Base-by-base conservation (phyloP, 37 sponge, comb jelly and placozoan species). In the Bolinopsis microptera region DNA sequence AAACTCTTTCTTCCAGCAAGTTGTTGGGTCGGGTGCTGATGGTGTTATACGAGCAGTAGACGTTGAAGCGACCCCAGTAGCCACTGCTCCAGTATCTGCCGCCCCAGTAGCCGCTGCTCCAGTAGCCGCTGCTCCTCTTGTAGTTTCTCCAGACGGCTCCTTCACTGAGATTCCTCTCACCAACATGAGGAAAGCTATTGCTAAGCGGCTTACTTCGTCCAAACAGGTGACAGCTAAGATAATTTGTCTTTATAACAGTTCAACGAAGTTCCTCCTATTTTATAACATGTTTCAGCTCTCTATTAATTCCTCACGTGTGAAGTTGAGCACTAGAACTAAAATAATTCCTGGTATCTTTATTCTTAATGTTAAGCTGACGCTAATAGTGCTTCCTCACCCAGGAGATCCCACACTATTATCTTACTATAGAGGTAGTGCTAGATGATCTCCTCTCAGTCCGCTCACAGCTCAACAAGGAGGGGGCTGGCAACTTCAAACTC, bases 321-420 rank as follows among this genome's bases (percentile, higher is more conserved):
- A n/a, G n/a, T n/a, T n/a, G n/a, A n/a, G n/a, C n/a, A n/a, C n/a
- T n/a, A n/a, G n/a, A n/a, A n/a, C n/a, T n/a, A n/a, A n/a, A n/a
- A n/a, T n/a, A n/a, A n/a, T n/a, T n/a, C n/a, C n/a, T n/a, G n/a
- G n/a, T n/a, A n/a, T n/a, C n/a, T n/a, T n/a, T n/a, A n/a, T n/a
- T n/a, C n/a, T n/a, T n/a, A n/a, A n/a, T n/a, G n/a, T n/a, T n/a
- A n/a, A n/a, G n/a, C n/a, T n/a, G n/a, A n/a, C n/a, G n/a, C n/a
- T n/a, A n/a, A n/a, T n/a, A n/a, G n/a, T n/a, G 9, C 82, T 35
- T 22, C 35, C 30, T 28, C 25, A 9, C 74, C 72, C 96, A 95
- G 86, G 95, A 41, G 37, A 96, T 98, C 31, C 98, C 98, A 26
- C 98, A 98, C 86, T 98, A 98, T 92, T 98, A 97, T 76, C 93